Evolutionary conservation across 1,140 invertebrate species (phyloP), one percentile per base, ranked within the genome.

Genomic region (Bombus affinis): DNA sequence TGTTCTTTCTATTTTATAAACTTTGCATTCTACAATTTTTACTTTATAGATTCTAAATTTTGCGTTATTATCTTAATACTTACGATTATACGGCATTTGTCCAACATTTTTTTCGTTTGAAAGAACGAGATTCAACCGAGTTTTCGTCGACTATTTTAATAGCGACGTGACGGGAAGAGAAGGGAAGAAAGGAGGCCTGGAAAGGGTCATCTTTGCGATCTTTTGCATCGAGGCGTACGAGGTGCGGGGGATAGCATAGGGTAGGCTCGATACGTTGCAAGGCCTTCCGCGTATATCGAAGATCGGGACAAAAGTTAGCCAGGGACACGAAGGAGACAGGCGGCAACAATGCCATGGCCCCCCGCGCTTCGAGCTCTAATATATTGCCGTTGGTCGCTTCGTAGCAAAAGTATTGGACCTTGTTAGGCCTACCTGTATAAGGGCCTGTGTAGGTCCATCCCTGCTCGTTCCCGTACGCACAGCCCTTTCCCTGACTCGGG

Each of bases 391-490:
- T 90, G 93, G 82, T 75, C 88, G 90, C 91, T 86, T 90, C 91
- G 92, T 92, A 85, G 94, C 88, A 93, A 93, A 95, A 95, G 93
- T 95, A 94, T 95, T 93, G 94, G 92, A 92, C 90, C 93, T 95
- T 93, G 94, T 95, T 95, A 95, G 88, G 91, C 92, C 89, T 92
- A 92, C 92, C 94, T 94, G 92, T 94, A 94, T 95, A 95, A 95
- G 94, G 94, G 90, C 89, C 90, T 93, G 86, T 76, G 78, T 73
- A 76, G 87, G 81, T 71, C 87, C 86, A 86, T 83, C 88, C 84
- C 78, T 37, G 70, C 81, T 79, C 73, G 28, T 77, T 77, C 80
- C 35, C 37, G 39, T 82, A 79, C 83, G n/a, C 75, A 71, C 81
- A 62, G 72, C 82, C 87, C 74, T 85, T 93, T 92, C 92, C 88